phyloP scores from a whole-genome alignment of 1,140 invertebrate genomes.

The Drosophila gunungcola region DNA sequence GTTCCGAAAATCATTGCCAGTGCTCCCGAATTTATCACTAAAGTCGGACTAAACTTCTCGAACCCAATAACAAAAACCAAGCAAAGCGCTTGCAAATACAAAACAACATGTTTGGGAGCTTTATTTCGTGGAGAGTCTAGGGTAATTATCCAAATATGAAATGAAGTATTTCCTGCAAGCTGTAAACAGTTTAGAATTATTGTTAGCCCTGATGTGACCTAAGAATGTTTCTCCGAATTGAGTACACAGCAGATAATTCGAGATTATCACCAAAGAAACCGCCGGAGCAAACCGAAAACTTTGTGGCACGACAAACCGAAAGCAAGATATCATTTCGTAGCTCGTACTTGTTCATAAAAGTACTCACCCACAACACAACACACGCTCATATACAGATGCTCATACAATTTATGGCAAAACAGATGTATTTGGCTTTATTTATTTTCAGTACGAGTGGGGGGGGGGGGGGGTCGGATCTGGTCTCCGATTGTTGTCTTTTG shows the following conservation, averaged over 20 bases:
- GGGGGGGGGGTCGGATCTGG: slow-evolving; percentile 3
- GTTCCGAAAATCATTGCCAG: slow-evolving; percentile 6
- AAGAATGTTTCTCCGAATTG: slow-evolving; percentile 1
- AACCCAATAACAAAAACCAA: slow-evolving; percentile 4
- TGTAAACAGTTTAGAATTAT: slow-evolving; percentile 35
- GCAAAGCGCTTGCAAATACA: neutral
- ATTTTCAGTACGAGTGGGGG: slow-evolving; percentile 42
- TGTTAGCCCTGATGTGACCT: slow-evolving; percentile 16
- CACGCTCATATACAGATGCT: slow-evolving; percentile 25
- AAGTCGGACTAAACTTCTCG: slow-evolving; percentile 23
- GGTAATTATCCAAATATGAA: slow-evolving; percentile 27
- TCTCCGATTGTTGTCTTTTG: slow-evolving; percentile 46
- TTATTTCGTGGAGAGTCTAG: neutral
- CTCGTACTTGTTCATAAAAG: slow-evolving; percentile 50
- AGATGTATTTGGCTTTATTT: slow-evolving; percentile 80
- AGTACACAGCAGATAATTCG: slow-evolving; percentile 39
- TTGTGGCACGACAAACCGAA: slow-evolving; percentile 35
- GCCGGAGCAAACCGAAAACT: slow-evolving; percentile 42
- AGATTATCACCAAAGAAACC: slow-evolving; percentile 47
- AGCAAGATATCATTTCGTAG: slow-evolving; percentile 46
- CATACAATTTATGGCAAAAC: slow-evolving; percentile 77
- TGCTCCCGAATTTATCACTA: slow-evolving; percentile 26
- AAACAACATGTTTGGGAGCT: neutral
- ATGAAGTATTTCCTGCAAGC: neutral
- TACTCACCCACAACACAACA: slow-evolving; percentile 29